Evolutionary conservation across 2,797 vertebrate species (phyloP).

Genomic region (Aphelocoma californica): DNA sequence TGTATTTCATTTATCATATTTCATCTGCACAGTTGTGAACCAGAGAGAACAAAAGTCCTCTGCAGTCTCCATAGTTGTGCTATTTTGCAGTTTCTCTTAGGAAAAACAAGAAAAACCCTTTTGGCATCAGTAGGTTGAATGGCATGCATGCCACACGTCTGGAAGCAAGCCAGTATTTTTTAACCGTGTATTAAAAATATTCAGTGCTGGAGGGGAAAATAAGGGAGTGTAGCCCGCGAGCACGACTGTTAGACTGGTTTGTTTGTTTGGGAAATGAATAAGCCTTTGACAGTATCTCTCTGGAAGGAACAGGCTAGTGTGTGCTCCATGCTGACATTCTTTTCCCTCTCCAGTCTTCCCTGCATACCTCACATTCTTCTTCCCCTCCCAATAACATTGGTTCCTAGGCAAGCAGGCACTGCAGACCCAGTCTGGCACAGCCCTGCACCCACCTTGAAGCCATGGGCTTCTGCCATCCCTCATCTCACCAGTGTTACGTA

Average conservation of each 20-base stretch:
- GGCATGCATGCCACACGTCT: slow-evolving; percentile 5
- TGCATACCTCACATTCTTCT: slow-evolving; percentile 67
- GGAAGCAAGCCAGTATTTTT: slow-evolving; percentile 24
- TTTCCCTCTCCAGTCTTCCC: slow-evolving; percentile 42
- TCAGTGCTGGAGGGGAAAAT: slow-evolving; percentile 34
- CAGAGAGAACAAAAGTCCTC: neutral
- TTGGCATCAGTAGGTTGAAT: slow-evolving; percentile 39
- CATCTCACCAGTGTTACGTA: accelerated
- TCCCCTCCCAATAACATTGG: slow-evolving; percentile 12
- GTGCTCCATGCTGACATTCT: slow-evolving; percentile 44
- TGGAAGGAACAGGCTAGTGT: slow-evolving; percentile 21
- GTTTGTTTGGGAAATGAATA: slow-evolving; percentile 70
- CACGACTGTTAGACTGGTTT: neutral
- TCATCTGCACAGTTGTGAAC: neutral
- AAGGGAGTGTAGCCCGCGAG: neutral
- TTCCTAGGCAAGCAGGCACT: slow-evolving; percentile 2
- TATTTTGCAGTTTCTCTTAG: neutral
- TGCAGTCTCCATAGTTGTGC: neutral
- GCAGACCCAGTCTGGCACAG: neutral
- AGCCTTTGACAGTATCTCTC: slow-evolving; percentile 64
- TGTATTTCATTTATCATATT: neutral
- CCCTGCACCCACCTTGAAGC: neutral
- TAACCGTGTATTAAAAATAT: slow-evolving; percentile 16
- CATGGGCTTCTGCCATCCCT: neutral
- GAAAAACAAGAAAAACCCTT: neutral